Evolutionary conservation across 1,140 invertebrate genomes (phyloP), one percentile per base, ranked within the genome.

Genomic region (Micrasema minimum): DNA sequence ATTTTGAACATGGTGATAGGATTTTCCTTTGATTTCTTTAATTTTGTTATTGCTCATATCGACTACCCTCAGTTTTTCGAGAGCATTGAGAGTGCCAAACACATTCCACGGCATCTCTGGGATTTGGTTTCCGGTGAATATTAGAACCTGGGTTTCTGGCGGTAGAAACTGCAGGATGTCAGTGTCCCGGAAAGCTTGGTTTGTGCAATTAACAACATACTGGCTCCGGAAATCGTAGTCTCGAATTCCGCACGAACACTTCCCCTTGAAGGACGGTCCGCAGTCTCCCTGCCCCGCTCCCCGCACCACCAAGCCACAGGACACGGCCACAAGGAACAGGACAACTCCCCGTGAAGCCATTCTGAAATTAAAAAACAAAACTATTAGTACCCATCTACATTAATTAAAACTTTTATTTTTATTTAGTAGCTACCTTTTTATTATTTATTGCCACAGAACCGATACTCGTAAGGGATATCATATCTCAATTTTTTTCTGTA

Each of bases 21-120:
- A 84, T 79, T 93, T 92, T 1, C 92, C 92, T 74, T 87, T 87
- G 62, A 94, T 93, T 68, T 90, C 88, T 50, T 84, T 78, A n/a
- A 94, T 93, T 11, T 87, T 81, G 78, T 94, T 94, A 69, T 88
- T 90, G 20, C 89, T 91, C 89, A 94, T 90, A 74, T 94, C 92
- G 23, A 94, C 89, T 1, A 90, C 85, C 69, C 85, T 85, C 16
- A 94, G 78, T 38, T 88, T 81, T 35, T 85, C 87, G 43, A 89
- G 82, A 45, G 81, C 82, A 43, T 88, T 87, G 20, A 86, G 79
- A 43, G 81, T 87, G 1, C 92, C 92, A 77, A 94, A 92, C 1
- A 94, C 82, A 77, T 94, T 93, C 82, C 86, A 87, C 1, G 90
- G 90, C 45, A 94, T 77, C 62, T 86, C 83, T 6, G 83, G 79